These are phyloP conservation scores for Trilocha varians DNA, from an alignment of 2,888 invertebrate genomes.

Conservation along the genomic window DNA sequence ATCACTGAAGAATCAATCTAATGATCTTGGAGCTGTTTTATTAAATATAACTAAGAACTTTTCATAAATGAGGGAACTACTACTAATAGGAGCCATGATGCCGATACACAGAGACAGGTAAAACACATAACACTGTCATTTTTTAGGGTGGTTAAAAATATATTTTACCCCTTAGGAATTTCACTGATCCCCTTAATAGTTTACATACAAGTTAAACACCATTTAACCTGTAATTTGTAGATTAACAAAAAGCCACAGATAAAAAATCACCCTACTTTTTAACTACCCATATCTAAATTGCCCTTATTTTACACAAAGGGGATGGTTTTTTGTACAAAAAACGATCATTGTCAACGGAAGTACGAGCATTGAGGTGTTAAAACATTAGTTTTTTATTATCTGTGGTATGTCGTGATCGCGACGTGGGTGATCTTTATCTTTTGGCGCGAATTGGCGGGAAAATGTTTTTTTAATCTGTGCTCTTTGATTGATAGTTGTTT, in stretches of 20 bases:
- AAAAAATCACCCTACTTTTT: conserved; percentile 41
- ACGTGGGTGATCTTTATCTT: conserved; percentile 26
- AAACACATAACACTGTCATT: too few relatives aligned
- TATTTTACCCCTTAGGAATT: too few relatives aligned
- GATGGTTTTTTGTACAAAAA: conserved; percentile 31
- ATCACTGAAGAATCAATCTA: too few relatives aligned
- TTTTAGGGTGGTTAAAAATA: too few relatives aligned
- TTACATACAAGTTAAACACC: background rate
- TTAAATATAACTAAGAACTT: too few relatives aligned
- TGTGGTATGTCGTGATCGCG: conserved; percentile 13
- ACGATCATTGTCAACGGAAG: conserved; percentile 33
- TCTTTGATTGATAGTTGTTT: too few relatives aligned
- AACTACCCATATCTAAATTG: conserved; percentile 26
- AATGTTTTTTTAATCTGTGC: background rate
- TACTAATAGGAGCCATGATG: too few relatives aligned
- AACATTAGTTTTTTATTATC: conserved; percentile 20
- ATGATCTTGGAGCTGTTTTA: too few relatives aligned
- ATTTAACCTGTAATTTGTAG: conserved; percentile 2
- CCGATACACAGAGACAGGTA: too few relatives aligned
- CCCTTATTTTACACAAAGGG: conserved; percentile 28
- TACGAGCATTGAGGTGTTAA: conserved; percentile 26
- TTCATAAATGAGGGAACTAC: too few relatives aligned
- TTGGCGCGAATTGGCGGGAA: background rate
- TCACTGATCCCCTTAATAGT: too few relatives aligned
- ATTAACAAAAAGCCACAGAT: conserved; percentile 13